A percentile compares a stretch with the other conserved stretches of the same genome.
Evolutionary conservation across 2,888 invertebrate genomes (phyloP).

Genomic region (Eupithecia dodoneata): DNA sequence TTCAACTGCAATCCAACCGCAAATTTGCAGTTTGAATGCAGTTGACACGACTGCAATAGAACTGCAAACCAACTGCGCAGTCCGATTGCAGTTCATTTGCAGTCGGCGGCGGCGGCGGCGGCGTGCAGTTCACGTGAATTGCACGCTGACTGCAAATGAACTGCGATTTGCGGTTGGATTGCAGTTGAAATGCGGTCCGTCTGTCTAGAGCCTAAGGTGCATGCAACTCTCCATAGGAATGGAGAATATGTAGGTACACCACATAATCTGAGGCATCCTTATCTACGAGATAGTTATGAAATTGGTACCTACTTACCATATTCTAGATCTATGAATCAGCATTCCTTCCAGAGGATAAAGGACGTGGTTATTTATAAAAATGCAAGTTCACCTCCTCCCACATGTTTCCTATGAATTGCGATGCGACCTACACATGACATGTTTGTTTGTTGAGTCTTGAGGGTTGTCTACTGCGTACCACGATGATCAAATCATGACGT

Average conservation of each 20-base stretch:
- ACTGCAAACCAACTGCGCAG: no score
- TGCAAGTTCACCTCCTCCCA: constrained; percentile 45
- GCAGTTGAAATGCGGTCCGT: no score
- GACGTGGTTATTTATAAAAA: constrained; percentile 27
- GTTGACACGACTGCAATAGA: no score
- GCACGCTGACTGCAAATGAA: no score
- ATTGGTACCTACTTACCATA: not conserved
- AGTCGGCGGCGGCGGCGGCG: no score
- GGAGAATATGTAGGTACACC: not conserved
- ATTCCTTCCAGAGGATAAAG: constrained; percentile 1
- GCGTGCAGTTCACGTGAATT: no score
- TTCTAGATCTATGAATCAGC: not conserved
- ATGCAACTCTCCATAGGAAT: no score
- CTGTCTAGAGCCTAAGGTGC: no score
- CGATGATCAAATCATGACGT: constrained; percentile 15
- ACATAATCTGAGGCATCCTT: not conserved
- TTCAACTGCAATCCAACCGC: no score
- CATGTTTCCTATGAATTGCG: constrained; percentile 31
- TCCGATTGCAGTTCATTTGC: no score
- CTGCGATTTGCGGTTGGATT: no score
- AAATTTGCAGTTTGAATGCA: no score
- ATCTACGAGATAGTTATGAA: not conserved
- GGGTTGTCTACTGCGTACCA: constrained; percentile 32
- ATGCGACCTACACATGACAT: constrained; percentile 47
- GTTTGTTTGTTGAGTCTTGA: constrained; percentile 35